Conservation (phyloP, 1,140 invertebrate genomes). For the Coenobita brevimanus region DNA sequence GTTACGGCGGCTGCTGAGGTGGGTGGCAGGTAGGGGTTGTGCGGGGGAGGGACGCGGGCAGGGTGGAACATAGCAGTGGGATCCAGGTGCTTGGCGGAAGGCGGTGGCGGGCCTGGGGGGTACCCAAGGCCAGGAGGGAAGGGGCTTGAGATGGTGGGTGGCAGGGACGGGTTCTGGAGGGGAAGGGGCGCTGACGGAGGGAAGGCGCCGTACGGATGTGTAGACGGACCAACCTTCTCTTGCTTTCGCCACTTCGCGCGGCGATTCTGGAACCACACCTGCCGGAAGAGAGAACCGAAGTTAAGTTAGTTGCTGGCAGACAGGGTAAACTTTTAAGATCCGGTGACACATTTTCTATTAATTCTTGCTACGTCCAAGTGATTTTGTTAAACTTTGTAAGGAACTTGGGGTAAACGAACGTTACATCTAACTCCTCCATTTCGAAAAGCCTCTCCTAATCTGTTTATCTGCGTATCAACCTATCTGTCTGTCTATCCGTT, state of each 20-base stretch:
- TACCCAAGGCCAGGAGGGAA: slow-evolving; percentile 49
- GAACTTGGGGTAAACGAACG: no score
- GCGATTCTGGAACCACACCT: slow-evolving; percentile 97
- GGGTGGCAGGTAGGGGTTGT: slow-evolving; percentile 49
- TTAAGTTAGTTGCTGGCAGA: background rate
- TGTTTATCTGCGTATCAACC: no score
- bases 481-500: no score
- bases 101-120: no score
- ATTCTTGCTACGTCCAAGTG: no score
- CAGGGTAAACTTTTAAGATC: no score
- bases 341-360: no score
- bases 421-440: no score
- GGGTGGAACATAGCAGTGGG: slow-evolving; percentile 43
- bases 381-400: no score
- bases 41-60: slow-evolving; percentile 42
- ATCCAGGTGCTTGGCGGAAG: slow-evolving; percentile 39
- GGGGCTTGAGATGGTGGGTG: slow-evolving; percentile 61
- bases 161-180: slow-evolving; percentile 63
- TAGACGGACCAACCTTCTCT: slow-evolving; percentile 82
- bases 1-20: slow-evolving; percentile 29
- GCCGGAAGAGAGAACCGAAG: slow-evolving; percentile 73
- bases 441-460: no score
- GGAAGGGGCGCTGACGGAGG: slow-evolving; percentile 63
- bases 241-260: slow-evolving; percentile 95
- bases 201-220: slow-evolving; percentile 69